These are phyloP conservation scores for Hermodice carunculata DNA, from an alignment of 2,888 invertebrate species.

Conservation along the genomic window DNA sequence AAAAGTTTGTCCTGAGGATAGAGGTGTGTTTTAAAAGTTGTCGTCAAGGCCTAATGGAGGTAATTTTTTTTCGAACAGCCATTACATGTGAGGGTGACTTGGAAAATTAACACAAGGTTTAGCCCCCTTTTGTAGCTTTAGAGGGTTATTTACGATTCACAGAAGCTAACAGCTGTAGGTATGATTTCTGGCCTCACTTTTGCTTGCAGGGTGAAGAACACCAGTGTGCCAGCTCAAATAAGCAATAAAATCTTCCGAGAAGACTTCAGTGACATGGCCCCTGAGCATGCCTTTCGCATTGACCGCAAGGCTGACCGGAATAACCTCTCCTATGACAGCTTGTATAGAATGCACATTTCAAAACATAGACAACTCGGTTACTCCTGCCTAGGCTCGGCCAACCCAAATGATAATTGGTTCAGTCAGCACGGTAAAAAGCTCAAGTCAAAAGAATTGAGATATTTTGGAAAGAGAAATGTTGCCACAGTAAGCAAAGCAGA, in stretches of 20 bases:
- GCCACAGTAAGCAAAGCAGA: neutral
- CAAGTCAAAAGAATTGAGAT: constrained; percentile 44
- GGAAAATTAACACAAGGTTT: too few relatives aligned
- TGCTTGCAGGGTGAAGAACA: too few relatives aligned
- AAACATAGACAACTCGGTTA: constrained; percentile 43
- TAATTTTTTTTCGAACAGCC: too few relatives aligned
- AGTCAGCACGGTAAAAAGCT: constrained; percentile 14
- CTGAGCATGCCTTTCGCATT: constrained; percentile 58
- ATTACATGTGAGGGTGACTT: too few relatives aligned
- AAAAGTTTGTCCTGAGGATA: too few relatives aligned
- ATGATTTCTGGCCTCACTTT: too few relatives aligned
- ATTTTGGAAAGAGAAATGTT: constrained; percentile 50
- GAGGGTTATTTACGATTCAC: too few relatives aligned
- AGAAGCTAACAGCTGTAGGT: too few relatives aligned
- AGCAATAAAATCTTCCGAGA: constrained; percentile 62
- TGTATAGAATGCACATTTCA: constrained; percentile 63
- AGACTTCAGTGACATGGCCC: constrained; percentile 50
- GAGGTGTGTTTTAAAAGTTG: too few relatives aligned
- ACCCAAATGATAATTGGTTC: constrained; percentile 11
- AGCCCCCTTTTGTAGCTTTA: too few relatives aligned
- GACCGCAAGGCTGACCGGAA: constrained; percentile 62
- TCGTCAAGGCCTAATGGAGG: too few relatives aligned
- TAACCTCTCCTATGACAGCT: constrained; percentile 61
- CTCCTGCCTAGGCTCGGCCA: constrained; percentile 38
- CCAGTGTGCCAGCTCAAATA: too few relatives aligned